These are phyloP conservation scores for Pseudochirops corinnae DNA, from an alignment of 2,797 vertebrate genomes.

Conservation along the genomic window DNA sequence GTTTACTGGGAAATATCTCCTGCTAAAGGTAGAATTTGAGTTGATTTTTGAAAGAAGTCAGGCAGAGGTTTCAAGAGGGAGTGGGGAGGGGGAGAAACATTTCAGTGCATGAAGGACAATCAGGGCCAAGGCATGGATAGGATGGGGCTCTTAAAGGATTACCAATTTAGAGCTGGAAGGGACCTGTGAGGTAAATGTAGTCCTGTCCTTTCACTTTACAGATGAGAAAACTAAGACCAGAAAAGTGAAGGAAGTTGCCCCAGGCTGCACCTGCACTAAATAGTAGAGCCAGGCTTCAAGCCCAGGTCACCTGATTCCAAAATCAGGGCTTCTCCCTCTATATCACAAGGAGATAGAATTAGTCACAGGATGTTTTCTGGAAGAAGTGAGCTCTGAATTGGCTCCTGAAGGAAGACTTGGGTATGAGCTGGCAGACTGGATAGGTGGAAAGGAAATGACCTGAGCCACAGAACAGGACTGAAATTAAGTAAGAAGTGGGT, in stretches of 20 bases:
- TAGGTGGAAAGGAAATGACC: neutral
- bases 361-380: neutral
- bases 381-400: neutral
- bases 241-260: neutral
- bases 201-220: neutral
- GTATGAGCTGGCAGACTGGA: neutral
- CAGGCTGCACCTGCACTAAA: neutral
- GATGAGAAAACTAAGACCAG: neutral
- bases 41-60: neutral
- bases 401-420: neutral
- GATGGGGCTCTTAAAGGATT: neutral
- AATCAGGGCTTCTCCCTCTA: neutral
- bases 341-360: neutral
- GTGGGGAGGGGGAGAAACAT: neutral
- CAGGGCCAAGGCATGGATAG: neutral
- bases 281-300: neutral
- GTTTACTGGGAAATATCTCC: neutral
- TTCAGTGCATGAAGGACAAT: neutral
- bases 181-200: neutral
- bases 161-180: neutral
- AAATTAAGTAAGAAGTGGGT: fast-evolving
- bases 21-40: neutral
- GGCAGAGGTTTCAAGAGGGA: neutral
- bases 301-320: neutral
- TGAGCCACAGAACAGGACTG: neutral